These are phyloP conservation scores for Parazoanthus darwini DNA, from an alignment of 92 coral and sea anemone genomes.

Conservation along the genomic window DNA sequence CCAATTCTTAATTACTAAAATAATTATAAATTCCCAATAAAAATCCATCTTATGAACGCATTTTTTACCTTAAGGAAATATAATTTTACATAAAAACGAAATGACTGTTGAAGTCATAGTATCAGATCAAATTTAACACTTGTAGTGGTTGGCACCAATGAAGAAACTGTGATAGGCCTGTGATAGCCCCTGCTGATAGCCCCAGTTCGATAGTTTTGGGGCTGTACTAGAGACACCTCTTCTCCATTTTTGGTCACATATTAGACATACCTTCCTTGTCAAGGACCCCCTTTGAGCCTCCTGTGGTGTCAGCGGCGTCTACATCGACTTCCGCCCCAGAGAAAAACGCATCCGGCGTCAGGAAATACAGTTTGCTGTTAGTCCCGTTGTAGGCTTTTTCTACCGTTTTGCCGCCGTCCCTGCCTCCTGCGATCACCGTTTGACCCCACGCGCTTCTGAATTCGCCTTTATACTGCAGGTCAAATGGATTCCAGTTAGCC, in stretches of 20 bases:
- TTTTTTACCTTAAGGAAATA: too few species aligned
- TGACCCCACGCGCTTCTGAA: constrained; percentile 40
- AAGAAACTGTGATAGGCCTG: too few species aligned
- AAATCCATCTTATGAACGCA: too few species aligned
- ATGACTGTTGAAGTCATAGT: too few species aligned
- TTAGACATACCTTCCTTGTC: constrained; percentile 48
- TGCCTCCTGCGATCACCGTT: constrained; percentile 57
- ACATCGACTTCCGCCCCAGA: constrained; percentile 56
- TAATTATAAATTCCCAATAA: too few species aligned
- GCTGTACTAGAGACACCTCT: not conserved
- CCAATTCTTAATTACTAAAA: too few species aligned
- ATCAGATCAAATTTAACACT: too few species aligned
- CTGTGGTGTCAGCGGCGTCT: constrained; percentile 76
- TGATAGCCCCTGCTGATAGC: too few species aligned
- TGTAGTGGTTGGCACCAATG: too few species aligned
- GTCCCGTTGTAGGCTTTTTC: constrained; percentile 68
- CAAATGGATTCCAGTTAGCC: constrained; percentile 75
- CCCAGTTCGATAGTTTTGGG: not conserved
- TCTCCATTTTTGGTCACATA: not conserved
- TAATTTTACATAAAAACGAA: too few species aligned
- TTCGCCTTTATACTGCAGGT: constrained; percentile 74
- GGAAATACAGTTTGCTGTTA: constrained; percentile 57
- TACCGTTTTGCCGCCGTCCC: constrained; percentile 46
- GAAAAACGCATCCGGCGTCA: constrained; percentile 58
- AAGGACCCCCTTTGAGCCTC: constrained; percentile 59